Evolutionary conservation across 2,797 vertebrate species (phyloP), one percentile per base, ranked within the genome.

Genomic region (Menidia menidia): DNA sequence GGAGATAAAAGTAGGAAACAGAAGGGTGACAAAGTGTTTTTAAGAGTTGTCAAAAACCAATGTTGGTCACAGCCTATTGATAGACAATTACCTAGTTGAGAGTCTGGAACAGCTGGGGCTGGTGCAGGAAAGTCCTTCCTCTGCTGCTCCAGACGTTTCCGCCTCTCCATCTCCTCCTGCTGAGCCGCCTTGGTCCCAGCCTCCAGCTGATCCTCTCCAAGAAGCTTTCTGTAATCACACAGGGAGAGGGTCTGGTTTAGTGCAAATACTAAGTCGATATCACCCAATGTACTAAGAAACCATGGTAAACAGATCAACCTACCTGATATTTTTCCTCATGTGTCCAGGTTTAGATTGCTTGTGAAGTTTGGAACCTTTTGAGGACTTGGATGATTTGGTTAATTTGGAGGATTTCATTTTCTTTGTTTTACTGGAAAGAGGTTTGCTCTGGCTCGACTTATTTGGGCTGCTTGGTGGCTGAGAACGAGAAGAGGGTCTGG

Each of bases 261-360:
- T 10, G 53, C 42, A 18, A 60, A 33, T 14, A 50, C 2, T 7
- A 25, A 35, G 51, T 33, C 6, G 4, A 31, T 39, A 55, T 31
- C 9, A 53, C 64, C 31, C 35, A 42, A 57, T 2, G 60, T 12
- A 39, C 6, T 3, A 7, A 0, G 19, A 43, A 30, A 47, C 7
- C 13, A 25, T 2, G 51, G 44, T 4, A 61, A 55, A 64, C 18
- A 43, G 53, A 42, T 39, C 43, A 55, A 61, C 5, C 4, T 88
- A 99, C 98, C 98, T 95, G 89, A 99, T 99, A 85, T 99, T 99
- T 83, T 98, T 97, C 91, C 98, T 96, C 96, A 99, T 94, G 90
- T 99, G 96, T 88, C 93, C 90, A 68, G 96, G 96, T 86, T 98
- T 98, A 4, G 87, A 85, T 53, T 83, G 93, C 87, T 92, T 93